phyloP scores from a whole-genome alignment of 2,797 vertebrate species.

The Botia kubotai region DNA sequence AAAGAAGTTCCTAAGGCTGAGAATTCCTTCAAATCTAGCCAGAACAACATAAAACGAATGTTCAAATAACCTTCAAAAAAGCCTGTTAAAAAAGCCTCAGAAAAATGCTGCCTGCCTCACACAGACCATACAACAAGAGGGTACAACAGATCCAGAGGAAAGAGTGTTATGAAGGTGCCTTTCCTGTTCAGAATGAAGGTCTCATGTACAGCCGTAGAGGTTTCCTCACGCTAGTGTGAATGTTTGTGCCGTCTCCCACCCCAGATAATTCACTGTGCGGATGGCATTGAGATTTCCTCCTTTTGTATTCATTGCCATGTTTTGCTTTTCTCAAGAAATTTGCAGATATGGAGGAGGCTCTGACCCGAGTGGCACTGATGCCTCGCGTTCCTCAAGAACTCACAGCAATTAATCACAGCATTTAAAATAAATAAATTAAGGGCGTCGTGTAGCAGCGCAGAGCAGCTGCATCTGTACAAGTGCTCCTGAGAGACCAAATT shows the following conservation, averaged over 20 bases:
- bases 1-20: no score
- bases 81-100: no score
- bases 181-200: conserved; percentile 3
- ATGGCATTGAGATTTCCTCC: conserved; percentile 47
- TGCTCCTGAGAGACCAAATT: conserved; percentile 79
- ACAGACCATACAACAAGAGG: not conserved
- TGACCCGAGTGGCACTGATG: conserved; percentile 60
- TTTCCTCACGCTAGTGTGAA: not conserved
- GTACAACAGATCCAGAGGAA: no score
- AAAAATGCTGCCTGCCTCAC: no score
- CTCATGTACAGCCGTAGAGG: not conserved
- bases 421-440: conserved; percentile 83
- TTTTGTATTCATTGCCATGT: conserved; percentile 28
- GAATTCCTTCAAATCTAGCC: no score
- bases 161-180: not conserved
- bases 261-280: not conserved
- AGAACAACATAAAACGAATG: no score
- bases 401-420: conserved; percentile 74
- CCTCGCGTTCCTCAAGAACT: conserved; percentile 74
- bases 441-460: conserved; percentile 66
- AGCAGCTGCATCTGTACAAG: conserved; percentile 78
- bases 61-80: no score
- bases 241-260: not conserved
- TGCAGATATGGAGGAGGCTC: conserved; percentile 54
- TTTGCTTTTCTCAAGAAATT: conserved; percentile 63